Conservation (phyloP, 2,797 vertebrate species). For the Spinibarbus caldwelli region DNA sequence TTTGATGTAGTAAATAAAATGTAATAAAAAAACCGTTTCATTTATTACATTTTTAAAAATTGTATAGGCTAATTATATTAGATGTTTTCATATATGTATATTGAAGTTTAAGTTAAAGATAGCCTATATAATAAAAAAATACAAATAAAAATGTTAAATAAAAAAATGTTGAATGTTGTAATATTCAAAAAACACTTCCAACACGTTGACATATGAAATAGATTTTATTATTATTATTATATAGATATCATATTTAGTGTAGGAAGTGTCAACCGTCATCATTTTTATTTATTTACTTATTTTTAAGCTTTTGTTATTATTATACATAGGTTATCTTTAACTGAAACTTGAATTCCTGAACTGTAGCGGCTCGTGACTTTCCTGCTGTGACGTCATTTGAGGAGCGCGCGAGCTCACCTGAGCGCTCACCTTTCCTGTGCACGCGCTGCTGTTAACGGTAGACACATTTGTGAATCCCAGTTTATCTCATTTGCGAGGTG, state of each 20-base stretch:
- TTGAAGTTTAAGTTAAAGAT: not conserved
- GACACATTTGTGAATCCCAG: not conserved
- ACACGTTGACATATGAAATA: no score
- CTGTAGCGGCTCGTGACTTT: not conserved
- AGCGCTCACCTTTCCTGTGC: not conserved
- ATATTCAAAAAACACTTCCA: not conserved
- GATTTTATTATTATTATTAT: no score
- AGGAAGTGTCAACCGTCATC: not conserved
- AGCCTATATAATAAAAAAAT: no score
- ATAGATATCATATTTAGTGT: no score
- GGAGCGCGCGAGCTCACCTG: not conserved
- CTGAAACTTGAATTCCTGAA: not conserved
- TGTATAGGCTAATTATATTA: no score
- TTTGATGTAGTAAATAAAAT: not conserved
- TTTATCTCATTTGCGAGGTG: not conserved
- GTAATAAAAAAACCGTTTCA: no score
- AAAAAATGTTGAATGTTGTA: not conserved
- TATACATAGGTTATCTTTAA: not conserved
- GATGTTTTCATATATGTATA: no score
- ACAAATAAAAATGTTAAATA: no score
- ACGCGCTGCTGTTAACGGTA: constrained; percentile 4
- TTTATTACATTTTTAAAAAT: not conserved
- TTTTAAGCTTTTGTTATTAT: not conserved
- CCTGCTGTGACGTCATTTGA: constrained; percentile 39
- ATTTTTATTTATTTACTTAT: no score